Base-by-base conservation (phyloP, 35 echinoderm and acorn worm species). In the Amphiura filiformis region DNA sequence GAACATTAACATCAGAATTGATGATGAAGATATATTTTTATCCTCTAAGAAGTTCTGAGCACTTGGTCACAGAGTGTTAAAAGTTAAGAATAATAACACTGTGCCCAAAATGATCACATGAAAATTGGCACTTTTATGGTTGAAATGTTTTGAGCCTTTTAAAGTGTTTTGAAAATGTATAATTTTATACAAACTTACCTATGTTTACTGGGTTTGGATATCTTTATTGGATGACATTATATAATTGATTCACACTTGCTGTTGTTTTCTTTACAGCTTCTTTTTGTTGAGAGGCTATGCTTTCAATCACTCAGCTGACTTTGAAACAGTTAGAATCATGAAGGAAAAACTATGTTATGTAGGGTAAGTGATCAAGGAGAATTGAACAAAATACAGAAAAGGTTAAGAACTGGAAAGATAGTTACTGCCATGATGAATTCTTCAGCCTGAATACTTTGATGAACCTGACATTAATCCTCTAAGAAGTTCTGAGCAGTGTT, bases 251-350 rank as follows among this genome's bases (percentile, higher is more conserved):
- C 41, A n/a, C n/a, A 47, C 41, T 47, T 47, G 17, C 34, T 83
- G 11, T 88, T 57, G 76, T 78, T 70, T 65, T 76, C 34, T 23
- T 34, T 33, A 35, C 81, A 97, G 95, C 89, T 97, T 76, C 83
- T 97, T 23, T n/a, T 83, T 97, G 28, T 83, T 97, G 22, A 84
- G 90, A 64, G 92, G 95, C 35, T 97, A 97, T 84, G 95, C 95
- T 81, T 97, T 97, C 89, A 97, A 97, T 75, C 95, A 97, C 52
- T 92, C 95, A 52, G 92, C 95, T 77, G 95, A 97, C 76, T 97
- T 97, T 92, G 95, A 97, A 86, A 97, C 95, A 9, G 92, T 97
- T 35, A 81, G 95, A 77, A 78, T 89, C 32, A 93, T 97, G 95
- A 97, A 97, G 64, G 95, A 97, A 78, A 87, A 97, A 75, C 86